Conservation (phyloP, 2,113 vertebrate species). For the Heptranchias perlo region DNA sequence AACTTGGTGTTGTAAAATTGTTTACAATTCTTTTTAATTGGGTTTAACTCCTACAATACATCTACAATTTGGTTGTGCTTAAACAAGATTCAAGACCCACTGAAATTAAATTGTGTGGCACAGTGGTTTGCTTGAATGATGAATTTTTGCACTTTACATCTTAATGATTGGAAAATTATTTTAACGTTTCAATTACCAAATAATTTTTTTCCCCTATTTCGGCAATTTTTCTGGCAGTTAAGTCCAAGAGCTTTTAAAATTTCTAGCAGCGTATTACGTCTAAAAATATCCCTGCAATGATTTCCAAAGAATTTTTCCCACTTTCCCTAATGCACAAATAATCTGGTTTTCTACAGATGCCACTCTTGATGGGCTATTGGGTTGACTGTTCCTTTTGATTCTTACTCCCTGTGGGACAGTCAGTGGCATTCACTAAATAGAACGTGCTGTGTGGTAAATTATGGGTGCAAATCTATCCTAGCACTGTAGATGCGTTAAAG, state of each 20-base stretch:
- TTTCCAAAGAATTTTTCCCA: background rate
- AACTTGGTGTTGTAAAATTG: no score
- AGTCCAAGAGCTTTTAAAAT: no score
- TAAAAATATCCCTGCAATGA: background rate
- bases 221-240: background rate
- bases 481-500: background rate
- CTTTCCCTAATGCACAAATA: background rate
- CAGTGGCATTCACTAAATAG: background rate
- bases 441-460: background rate
- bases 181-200: background rate
- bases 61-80: background rate
- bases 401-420: background rate
- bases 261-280: background rate
- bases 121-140: background rate
- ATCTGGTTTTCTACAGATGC: background rate
- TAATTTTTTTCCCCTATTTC: background rate
- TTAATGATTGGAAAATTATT: background rate
- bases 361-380: background rate
- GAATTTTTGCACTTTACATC: background rate
- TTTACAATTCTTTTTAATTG: slow-evolving; percentile 16
- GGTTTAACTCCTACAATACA: background rate
- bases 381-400: background rate
- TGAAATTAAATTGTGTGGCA: background rate
- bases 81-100: background rate
- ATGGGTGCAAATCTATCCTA: background rate